phyloP scores from a whole-genome alignment of 2,888 invertebrate genomes.

The Drosophila formosana region DNA sequence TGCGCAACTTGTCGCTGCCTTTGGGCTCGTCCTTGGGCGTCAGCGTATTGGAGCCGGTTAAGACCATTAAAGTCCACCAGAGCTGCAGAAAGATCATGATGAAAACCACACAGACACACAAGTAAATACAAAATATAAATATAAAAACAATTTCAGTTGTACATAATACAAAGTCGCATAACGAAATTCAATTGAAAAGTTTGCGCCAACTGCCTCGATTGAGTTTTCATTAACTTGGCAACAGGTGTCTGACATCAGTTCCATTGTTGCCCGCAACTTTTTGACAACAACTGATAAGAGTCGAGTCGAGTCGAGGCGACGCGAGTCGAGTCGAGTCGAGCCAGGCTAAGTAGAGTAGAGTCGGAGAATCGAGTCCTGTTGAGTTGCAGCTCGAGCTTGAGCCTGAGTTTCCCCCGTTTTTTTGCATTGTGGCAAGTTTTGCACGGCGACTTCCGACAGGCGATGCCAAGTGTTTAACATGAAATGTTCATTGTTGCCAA shows the following conservation, averaged over 20 bases:
- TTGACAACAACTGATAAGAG: slow-evolving; percentile 73
- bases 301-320: slow-evolving; percentile 36
- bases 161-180: slow-evolving; percentile 9
- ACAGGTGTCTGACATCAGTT: slow-evolving; percentile 61
- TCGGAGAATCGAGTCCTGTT: slow-evolving; percentile 44
- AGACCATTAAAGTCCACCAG: slow-evolving; percentile 70
- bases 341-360: slow-evolving; percentile 30
- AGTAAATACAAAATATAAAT: slow-evolving; percentile 28
- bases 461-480: slow-evolving; percentile 73
- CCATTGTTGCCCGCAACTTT: slow-evolving; percentile 58
- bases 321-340: neutral
- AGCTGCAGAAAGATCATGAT: slow-evolving; percentile 60
- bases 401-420: slow-evolving; percentile 28
- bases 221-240: slow-evolving; percentile 57
- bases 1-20: slow-evolving; percentile 52
- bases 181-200: slow-evolving; percentile 46
- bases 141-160: slow-evolving; percentile 15
- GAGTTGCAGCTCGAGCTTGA: slow-evolving; percentile 4
- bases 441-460: slow-evolving; percentile 74
- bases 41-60: slow-evolving; percentile 29
- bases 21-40: neutral
- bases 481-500: slow-evolving; percentile 72
- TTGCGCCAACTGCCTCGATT: slow-evolving; percentile 42
- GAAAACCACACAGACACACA: slow-evolving; percentile 19
- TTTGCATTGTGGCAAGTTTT: slow-evolving; percentile 67